Evolutionary conservation across 2,888 invertebrate genomes (phyloP).

Genomic region (Caradrina kadenii): DNA sequence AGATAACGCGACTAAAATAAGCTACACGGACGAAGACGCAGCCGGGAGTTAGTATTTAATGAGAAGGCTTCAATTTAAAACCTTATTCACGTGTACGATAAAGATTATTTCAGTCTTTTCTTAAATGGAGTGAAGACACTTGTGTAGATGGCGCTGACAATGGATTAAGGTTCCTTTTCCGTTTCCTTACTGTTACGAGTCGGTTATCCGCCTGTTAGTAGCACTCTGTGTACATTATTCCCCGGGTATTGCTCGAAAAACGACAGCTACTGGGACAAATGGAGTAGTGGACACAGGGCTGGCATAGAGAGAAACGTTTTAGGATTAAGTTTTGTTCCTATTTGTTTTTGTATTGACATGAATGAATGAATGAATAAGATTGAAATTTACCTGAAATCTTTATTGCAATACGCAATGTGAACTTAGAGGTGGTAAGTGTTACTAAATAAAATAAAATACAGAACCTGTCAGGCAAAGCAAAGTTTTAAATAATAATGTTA

Average conservation of each 20-base stretch:
- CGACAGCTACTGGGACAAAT: slow-evolving; percentile 23
- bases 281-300: slow-evolving; percentile 11
- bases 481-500: too few relatives aligned
- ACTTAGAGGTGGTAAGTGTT: too few relatives aligned
- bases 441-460: too few relatives aligned
- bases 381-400: too few relatives aligned
- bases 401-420: too few relatives aligned
- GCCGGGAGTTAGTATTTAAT: too few relatives aligned
- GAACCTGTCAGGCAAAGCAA: too few relatives aligned
- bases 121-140: background rate
- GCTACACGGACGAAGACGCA: too few relatives aligned
- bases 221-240: slow-evolving; percentile 20
- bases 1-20: too few relatives aligned
- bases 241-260: slow-evolving; percentile 39
- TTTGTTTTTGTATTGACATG: too few relatives aligned
- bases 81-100: background rate
- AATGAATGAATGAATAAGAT: too few relatives aligned
- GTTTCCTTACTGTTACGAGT: slow-evolving; percentile 41
- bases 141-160: slow-evolving; percentile 4
- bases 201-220: slow-evolving; percentile 22
- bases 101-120: background rate
- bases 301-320: background rate
- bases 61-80: background rate
- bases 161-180: slow-evolving; percentile 20
- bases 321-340: too few relatives aligned